A percentile compares a stretch with the other conserved stretches of the same genome.
Conservation (phyloP, 2,888 invertebrate species). For the Noctua fimbriata region DNA sequence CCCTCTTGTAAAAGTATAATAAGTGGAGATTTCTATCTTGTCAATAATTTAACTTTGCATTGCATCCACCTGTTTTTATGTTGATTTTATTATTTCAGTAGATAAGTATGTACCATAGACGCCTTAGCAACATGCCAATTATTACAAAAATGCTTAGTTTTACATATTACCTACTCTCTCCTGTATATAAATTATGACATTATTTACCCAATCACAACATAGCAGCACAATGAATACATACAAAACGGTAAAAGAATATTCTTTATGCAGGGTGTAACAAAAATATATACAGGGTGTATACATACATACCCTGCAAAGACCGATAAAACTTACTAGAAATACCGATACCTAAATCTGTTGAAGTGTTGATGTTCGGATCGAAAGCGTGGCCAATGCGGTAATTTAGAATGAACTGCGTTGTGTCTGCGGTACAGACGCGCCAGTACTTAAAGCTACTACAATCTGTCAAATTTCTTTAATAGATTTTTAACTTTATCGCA, state of each 20-base stretch:
- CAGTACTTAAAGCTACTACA: too few relatives aligned
- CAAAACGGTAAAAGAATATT: neutral
- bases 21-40: neutral
- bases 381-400: slow-evolving; percentile 17
- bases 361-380: neutral
- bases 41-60: slow-evolving; percentile 47
- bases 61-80: neutral
- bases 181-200: neutral
- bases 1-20: neutral
- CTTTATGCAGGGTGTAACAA: too few relatives aligned
- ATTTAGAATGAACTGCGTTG: neutral
- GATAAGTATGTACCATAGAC: slow-evolving; percentile 24
- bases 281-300: too few relatives aligned
- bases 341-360: neutral
- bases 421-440: neutral
- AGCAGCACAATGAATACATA: neutral
- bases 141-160: slow-evolving; percentile 11
- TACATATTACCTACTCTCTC: neutral
- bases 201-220: neutral
- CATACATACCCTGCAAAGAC: neutral
- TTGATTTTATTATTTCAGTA: slow-evolving; percentile 39
- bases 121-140: slow-evolving; percentile 60
- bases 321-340: neutral
- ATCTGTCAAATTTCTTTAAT: too few relatives aligned
- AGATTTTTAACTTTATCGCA: too few relatives aligned